Percentiles rank a stretch among this genome's conserved stretches.
Evolutionary conservation across 2,888 invertebrate genomes (phyloP).

Genomic region (Kuschelorhynchus macadamiae): DNA sequence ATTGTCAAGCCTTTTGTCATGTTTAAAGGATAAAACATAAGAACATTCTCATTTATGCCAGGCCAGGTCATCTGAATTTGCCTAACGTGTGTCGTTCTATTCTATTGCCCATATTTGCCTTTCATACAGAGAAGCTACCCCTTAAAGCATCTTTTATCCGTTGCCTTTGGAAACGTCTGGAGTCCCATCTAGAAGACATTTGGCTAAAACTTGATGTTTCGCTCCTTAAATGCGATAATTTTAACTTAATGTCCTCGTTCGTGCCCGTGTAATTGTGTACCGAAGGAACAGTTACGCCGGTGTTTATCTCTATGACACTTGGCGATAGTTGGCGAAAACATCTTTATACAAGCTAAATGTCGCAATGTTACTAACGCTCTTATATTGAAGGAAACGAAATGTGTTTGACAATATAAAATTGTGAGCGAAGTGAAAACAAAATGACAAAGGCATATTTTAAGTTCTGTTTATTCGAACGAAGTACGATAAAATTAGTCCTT

Average conservation of each 20-base stretch:
- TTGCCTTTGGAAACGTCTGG: neutral
- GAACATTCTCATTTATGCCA: too few species aligned
- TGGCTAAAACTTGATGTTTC: slow-evolving; percentile 20
- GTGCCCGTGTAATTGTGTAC: slow-evolving; percentile 39
- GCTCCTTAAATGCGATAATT: slow-evolving; percentile 39
- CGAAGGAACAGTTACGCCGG: slow-evolving; percentile 37
- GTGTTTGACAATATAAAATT: neutral
- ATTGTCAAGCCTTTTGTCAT: too few species aligned
- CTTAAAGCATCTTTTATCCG: neutral
- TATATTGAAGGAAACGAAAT: neutral
- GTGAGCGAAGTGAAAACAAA: too few species aligned
- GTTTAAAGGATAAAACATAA: too few species aligned
- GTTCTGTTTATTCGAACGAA: too few species aligned
- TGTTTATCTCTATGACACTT: slow-evolving; percentile 42
- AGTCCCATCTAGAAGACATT: slow-evolving; percentile 22
- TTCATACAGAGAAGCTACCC: too few species aligned
- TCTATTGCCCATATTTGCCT: too few species aligned
- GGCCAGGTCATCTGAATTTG: too few species aligned
- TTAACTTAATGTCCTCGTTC: slow-evolving; percentile 41
- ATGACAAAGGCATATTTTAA: too few species aligned
- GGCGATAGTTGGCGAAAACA: slow-evolving; percentile 29
- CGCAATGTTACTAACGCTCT: neutral
- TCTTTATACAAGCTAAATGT: slow-evolving; percentile 16
- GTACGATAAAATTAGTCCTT: too few species aligned
- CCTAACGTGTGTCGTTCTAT: too few species aligned